Conservation (phyloP, 1,140 invertebrate genomes). For the Ostrea denselamellosa region DNA sequence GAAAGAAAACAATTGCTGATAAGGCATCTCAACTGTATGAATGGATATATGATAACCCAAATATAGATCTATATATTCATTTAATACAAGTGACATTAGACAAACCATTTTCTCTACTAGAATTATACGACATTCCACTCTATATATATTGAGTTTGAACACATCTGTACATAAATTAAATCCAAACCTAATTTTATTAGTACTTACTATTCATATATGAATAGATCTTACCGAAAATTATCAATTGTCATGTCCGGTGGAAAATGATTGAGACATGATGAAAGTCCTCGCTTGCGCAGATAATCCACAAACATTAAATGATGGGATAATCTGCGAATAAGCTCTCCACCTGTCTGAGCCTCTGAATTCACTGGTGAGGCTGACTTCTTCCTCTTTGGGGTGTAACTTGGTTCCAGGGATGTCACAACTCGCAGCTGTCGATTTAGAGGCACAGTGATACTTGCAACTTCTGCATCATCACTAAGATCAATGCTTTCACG, state of each 20-base stretch:
- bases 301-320: constrained; percentile 73
- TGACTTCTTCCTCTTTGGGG: constrained; percentile 55
- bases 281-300: constrained; percentile 69
- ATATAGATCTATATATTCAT: too few relatives aligned
- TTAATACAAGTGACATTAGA: too few relatives aligned
- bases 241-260: constrained; percentile 73
- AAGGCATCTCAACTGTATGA: too few relatives aligned
- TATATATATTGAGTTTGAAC: too few relatives aligned
- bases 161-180: too few relatives aligned
- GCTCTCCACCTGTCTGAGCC: constrained; percentile 41
- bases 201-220: too few relatives aligned
- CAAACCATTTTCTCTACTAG: too few relatives aligned
- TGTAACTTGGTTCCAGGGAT: constrained; percentile 62
- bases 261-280: constrained; percentile 70
- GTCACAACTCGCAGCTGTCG: constrained; percentile 71
- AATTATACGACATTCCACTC: too few relatives aligned
- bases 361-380: constrained; percentile 57
- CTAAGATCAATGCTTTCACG: constrained; percentile 65
- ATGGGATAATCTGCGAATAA: constrained; percentile 49
- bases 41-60: too few relatives aligned
- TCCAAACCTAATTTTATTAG: too few relatives aligned
- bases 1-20: too few relatives aligned
- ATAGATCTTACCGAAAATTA: constrained; percentile 68
- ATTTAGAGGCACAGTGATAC: constrained; percentile 65
- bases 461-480: constrained; percentile 65